phyloP scores from a whole-genome alignment of 1,140 invertebrate species.

The Oreohelix idahoensis region DNA sequence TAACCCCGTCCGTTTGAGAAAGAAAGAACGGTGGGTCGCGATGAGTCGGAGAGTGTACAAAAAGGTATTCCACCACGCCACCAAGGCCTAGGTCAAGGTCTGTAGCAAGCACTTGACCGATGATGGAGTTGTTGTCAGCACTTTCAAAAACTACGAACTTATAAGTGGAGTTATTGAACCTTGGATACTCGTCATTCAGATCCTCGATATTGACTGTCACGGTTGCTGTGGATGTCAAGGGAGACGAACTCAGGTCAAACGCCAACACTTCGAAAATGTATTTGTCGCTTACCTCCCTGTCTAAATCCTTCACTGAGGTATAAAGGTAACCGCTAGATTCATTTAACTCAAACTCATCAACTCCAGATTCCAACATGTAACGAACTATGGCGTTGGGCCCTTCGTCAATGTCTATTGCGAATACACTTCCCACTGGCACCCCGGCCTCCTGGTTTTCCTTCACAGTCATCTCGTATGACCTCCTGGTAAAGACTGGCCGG shows the following conservation, averaged over 20 bases:
- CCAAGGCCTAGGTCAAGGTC: conserved; percentile 94
- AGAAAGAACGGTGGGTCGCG: conserved; percentile 31
- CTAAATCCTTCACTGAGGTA: conserved; percentile 74
- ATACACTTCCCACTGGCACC: conserved; percentile 39
- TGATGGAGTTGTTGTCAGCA: conserved; percentile 83
- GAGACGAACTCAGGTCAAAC: conserved; percentile 83
- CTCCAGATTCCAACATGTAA: conserved; percentile 49
- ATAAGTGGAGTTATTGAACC: conserved; percentile 85
- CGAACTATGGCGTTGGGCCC: conserved; percentile 73
- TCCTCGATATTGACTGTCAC: conserved; percentile 85
- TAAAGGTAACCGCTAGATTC: conserved; percentile 75
- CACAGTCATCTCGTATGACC: conserved; percentile 41
- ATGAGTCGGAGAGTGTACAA: conserved; percentile 75
- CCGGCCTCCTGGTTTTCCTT: conserved; percentile 44
- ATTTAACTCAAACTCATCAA: conserved; percentile 63
- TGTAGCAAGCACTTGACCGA: conserved; percentile 88
- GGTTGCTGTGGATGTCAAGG: conserved; percentile 82
- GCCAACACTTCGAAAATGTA: conserved; percentile 87
- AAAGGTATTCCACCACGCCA: conserved; percentile 86
- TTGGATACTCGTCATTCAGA: conserved; percentile 93
- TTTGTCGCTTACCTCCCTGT: conserved; percentile 82
- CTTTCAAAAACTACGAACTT: conserved; percentile 88
- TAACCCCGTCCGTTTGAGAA: conserved; percentile 77
- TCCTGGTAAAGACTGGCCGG: conserved; percentile 44
- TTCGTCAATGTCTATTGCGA: conserved; percentile 65